phyloP scores from a whole-genome alignment of 2,888 invertebrate genomes.

The Xestia c-nigrum region DNA sequence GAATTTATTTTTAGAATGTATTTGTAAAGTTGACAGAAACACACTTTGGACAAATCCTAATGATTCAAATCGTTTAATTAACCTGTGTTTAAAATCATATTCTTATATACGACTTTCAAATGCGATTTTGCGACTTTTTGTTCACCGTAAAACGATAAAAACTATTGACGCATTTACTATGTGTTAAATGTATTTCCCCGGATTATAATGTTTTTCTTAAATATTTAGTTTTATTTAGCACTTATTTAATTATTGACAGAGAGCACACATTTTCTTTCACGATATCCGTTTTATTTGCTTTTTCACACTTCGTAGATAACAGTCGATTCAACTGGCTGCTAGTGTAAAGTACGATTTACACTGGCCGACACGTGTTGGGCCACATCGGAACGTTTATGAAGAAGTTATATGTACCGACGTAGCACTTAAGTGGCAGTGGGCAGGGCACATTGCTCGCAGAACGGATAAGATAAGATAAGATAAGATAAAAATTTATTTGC shows the following conservation, averaged over 20 bases:
- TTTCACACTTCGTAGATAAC: not conserved
- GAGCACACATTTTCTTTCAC: slow-evolving; percentile 20
- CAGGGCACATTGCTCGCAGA: too few relatives aligned
- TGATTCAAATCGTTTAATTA: slow-evolving; percentile 17
- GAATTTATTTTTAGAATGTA: not conserved
- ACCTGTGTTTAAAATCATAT: slow-evolving; percentile 3
- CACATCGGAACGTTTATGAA: not conserved
- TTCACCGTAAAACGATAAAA: slow-evolving; percentile 9
- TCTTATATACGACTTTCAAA: slow-evolving; percentile 27
- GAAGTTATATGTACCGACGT: not conserved
- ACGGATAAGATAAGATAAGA: too few relatives aligned
- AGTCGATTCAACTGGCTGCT: not conserved
- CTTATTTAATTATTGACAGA: slow-evolving; percentile 16
- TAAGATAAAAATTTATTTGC: too few relatives aligned
- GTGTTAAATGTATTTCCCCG: slow-evolving; percentile 15
- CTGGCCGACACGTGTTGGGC: not conserved
- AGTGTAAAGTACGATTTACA: not conserved
- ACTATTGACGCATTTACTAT: slow-evolving; percentile 27
- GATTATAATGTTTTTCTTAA: slow-evolving; percentile 6
- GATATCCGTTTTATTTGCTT: not conserved
- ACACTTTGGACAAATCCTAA: slow-evolving; percentile 22
- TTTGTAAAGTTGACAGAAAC: not conserved
- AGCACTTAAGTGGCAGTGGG: too few relatives aligned
- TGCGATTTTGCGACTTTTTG: slow-evolving; percentile 7
- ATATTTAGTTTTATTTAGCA: slow-evolving; percentile 21